Base-by-base conservation (phyloP, 1,140 invertebrate genomes). In the Lepidostoma basale region DNA sequence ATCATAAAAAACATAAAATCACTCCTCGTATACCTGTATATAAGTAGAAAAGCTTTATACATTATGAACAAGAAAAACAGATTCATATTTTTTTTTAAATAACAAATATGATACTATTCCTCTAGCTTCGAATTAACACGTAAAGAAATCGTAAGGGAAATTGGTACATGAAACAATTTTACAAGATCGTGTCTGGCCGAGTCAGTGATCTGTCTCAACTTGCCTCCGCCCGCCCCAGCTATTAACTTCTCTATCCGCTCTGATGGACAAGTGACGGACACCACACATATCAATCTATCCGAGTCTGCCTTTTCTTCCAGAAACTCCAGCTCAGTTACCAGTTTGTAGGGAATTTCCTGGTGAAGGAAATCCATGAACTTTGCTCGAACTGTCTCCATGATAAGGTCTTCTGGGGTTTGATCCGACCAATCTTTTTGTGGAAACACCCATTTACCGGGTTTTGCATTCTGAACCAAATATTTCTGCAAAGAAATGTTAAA, bases 291-390 rank as follows among this genome's bases (percentile, higher is more conserved):
- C 6, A 94, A 82, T 62, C 81, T 80, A 72, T 87, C 85, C 83
- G 75, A 85, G 73, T 85, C 81, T 18, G 85, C 77, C 52, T 83
- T 77, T 10, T 85, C 77, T 67, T 90, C 86, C 75, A 88, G 89
- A 76, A 88, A 87, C 76, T 93, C 90, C 1, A 93, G 73, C 59
- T 84, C 75, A 23, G 88, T 83, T 67, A 85, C 77, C 1, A 95
- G 76, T 52, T 81, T 84, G 74, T 97, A 97, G 2, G 95, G 95
- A 36, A 97, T 86, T 81, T 96, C 92, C 70, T 94, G 83, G 1
- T 87, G 85, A 44, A 96, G 80, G 77, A 88, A 83, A 75, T 97
- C 91, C 28, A 97, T 76, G 12, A 96, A 81, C 74, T 90, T 91
- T 20, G 94, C 91, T 73, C 89, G 84, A 0, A 97, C 89, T 39